Base-by-base conservation (phyloP, 2,113 vertebrate species). In the Halcyon senegalensis region DNA sequence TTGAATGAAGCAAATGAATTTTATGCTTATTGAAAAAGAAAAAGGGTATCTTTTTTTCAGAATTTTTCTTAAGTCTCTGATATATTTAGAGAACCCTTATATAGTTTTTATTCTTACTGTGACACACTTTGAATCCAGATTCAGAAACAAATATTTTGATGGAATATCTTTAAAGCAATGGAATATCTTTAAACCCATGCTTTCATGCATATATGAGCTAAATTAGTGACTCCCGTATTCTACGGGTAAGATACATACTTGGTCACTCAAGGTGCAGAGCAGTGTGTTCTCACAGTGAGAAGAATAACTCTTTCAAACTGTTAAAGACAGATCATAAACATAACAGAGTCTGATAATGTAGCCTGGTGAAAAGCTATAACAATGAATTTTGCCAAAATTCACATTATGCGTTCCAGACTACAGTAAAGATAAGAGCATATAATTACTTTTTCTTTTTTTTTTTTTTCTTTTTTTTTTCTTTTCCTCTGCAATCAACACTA, bases 391-490 rank as follows among this genome's bases (percentile, higher is more conserved):
- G 35, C 35, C 35, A 35, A 35, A 91, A 78, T 50, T 70, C 16
- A 35, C 0, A 0, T 55, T 1, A 10, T 46, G 10, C 2, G 1
- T 77, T 88, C 30, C 11, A 70, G 51, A 31, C 10, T 5, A 3
- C 33, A 56, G 5, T 59, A 76, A 77, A 10, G 11, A 69, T 48
- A 37, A 78, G 2, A 37, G 2, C 27, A 67, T 46, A 30, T 0
- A 60, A 28, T 33, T 35, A 9, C 13, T 18, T 37, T 56, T 7
- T n/a, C 50, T 5, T 37, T 16, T 46, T 7, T n/a, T 58, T 5
- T 43, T 16, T 46, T 11, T 5, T 37, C 13, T 46, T 7, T n/a
- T 58, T 5, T 43, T 16, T 46, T 11, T 46, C 48, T 79, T 79
- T 20, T 17, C 4, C 2, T 68, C 25, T 79, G 15, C 12, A 70